These are phyloP conservation scores for Ceratosolen fusciceps DNA, from an alignment of 1,140 invertebrate genomes.

Conservation along the genomic window DNA sequence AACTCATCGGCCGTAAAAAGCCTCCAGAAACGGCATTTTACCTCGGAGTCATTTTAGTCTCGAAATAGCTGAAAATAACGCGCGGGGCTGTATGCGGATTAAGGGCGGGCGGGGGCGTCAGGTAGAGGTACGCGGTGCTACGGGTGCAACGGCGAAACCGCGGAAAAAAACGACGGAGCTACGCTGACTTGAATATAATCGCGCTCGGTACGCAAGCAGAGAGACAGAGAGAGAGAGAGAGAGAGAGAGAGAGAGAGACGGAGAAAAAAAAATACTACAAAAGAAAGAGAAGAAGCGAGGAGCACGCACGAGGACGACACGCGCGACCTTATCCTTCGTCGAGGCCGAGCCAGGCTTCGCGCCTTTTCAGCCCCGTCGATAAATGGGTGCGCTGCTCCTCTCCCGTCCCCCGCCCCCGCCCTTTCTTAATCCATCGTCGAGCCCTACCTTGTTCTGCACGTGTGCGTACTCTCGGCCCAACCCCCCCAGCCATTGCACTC, in stretches of 20 bases:
- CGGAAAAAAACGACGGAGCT: no score
- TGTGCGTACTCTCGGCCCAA: background rate
- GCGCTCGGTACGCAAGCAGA: background rate
- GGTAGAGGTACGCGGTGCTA: background rate
- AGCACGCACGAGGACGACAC: conserved; percentile 35
- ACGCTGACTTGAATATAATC: background rate
- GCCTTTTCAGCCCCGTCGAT: conserved; percentile 32
- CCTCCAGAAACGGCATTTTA: background rate
- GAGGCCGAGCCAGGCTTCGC: conserved; percentile 23
- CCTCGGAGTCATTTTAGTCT: background rate
- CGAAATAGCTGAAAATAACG: background rate
- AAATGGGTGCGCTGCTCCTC: conserved; percentile 38
- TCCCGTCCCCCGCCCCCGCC: background rate
- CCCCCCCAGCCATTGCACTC: background rate
- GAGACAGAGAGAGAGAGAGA: background rate
- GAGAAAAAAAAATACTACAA: background rate
- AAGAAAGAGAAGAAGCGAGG: background rate
- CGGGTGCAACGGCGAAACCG: no score
- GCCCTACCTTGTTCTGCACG: background rate
- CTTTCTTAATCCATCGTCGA: background rate
- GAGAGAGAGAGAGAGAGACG: background rate
- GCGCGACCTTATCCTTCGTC: conserved; percentile 46
- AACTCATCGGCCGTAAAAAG: background rate
- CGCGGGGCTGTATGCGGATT: no score
- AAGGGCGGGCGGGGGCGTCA: no score